phyloP scores from a whole-genome alignment of 37 sponge, comb jelly and placozoan species.

The Dysidea cf. avara region DNA sequence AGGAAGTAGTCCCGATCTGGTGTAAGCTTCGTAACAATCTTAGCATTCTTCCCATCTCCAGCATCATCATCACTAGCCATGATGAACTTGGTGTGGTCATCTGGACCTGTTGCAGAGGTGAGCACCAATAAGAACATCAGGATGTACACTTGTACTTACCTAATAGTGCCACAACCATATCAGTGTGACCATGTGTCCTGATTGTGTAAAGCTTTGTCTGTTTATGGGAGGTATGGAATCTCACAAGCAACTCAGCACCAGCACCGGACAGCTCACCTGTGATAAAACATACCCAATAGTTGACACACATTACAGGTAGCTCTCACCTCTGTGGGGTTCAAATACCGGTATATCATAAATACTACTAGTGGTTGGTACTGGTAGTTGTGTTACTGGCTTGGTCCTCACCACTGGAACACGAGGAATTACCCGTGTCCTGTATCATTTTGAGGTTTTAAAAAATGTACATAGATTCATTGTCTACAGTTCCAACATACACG shows the following conservation, averaged over 20 bases:
- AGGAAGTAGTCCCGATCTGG: conserved; percentile 57
- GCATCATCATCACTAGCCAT: conserved; percentile 45
- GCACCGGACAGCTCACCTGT: conserved; percentile 57
- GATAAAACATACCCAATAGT: neutral
- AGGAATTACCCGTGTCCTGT: neutral
- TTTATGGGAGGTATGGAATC: conserved; percentile 41
- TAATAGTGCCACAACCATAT: conserved; percentile 55
- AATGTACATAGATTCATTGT: no score
- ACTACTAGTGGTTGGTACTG: conserved; percentile 16
- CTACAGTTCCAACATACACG: no score
- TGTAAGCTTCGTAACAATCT: conserved; percentile 45
- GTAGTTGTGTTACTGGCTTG: conserved; percentile 51
- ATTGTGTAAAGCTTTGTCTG: conserved; percentile 54
- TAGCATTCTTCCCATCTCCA: conserved; percentile 52
- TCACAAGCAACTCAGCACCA: conserved; percentile 50
- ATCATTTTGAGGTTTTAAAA: no score
- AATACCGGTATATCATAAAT: conserved; percentile 46
- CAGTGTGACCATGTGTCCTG: conserved; percentile 44
- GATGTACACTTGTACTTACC: no score
- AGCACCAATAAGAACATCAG: no score
- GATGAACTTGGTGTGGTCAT: conserved; percentile 61
- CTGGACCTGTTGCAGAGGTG: no score
- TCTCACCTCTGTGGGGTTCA: conserved; percentile 48
- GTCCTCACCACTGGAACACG: conserved; percentile 14
- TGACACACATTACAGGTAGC: no score